Evolutionary conservation across 2,888 invertebrate species (phyloP), one percentile per base, ranked within the genome.

Genomic region (Eulithis prunata): DNA sequence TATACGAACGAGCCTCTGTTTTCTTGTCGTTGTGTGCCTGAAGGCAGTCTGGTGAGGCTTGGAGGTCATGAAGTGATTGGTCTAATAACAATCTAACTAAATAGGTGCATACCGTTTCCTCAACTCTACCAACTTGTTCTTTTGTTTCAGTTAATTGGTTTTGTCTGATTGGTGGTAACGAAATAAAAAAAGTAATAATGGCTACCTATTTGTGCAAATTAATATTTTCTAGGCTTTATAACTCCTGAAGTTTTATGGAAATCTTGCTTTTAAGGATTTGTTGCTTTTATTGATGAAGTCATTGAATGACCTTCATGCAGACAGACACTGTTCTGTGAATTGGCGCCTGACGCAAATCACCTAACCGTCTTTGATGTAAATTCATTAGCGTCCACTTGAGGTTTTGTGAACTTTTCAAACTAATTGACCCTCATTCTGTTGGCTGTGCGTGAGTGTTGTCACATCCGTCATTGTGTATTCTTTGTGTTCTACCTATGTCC

Each of bases 1-100:
- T 81, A 87, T 72, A 83, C 66, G 85, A 86, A 88, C 90, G 90
- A 88, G 82, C 91, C 90, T 82, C 86, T 75, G 75, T 68, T 70
- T 80, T 64, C 60, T 41, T 36, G 56, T 71, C 75, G 76, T 77
- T 83, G 84, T 78, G 85, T 77, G 76, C 68, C 67, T 68, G 76
- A 71, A 75, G 73, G 76, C 75, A 81, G 81, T 81, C 73, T 75
- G 79, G 85, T 89, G 80, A 65, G 68, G 71, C 74, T 78, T 84
- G 86, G 89, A 91, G 91, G 90, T 86, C 90, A 82, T 79, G 76
- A 80, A 86, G 85, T 85, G 85, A 86, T 84, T 86, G 88, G 81
- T 80, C 77, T 75, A 77, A 53, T 45, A 61, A 43, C 57, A 13
- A 51, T 8, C 49, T 57, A 38, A 47, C 47, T 51, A 8, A 11